Percentiles rank a stretch among this genome's conserved stretches.
These are phyloP conservation scores for Acleris literana DNA, from an alignment of 2,888 invertebrate species.

Conservation along the genomic window DNA sequence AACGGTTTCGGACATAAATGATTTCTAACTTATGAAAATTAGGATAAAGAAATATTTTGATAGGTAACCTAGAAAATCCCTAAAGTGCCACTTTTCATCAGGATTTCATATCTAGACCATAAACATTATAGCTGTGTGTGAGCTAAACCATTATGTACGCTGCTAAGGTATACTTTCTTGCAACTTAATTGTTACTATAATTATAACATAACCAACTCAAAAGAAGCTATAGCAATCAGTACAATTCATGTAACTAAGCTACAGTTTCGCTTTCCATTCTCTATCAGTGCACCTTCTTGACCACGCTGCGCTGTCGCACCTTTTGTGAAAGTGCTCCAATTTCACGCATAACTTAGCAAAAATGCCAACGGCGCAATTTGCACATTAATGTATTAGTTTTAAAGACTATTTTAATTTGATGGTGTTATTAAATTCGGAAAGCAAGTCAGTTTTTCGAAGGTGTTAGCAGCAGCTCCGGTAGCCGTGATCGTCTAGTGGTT, in stretches of 20 bases:
- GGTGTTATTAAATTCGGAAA: neutral
- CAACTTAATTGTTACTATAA: neutral
- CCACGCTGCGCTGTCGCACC: constrained; percentile 6
- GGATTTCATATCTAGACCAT: no score
- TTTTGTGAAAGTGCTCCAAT: constrained; percentile 30
- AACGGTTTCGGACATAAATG: no score
- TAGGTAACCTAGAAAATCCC: no score
- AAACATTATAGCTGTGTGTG: no score
- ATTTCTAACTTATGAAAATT: no score
- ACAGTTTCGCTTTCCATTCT: neutral
- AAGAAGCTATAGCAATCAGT: neutral
- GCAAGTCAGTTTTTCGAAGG: constrained; percentile 16
- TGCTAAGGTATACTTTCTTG: neutral
- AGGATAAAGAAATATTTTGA: no score
- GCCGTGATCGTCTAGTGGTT: constrained; percentile 90
- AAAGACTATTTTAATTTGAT: constrained; percentile 12
- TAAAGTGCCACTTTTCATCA: no score
- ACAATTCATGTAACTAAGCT: neutral
- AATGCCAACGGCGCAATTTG: constrained; percentile 5
- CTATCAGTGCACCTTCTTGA: neutral
- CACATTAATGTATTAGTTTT: constrained; percentile 2
- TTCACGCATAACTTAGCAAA: constrained; percentile 21
- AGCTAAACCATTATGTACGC: neutral
- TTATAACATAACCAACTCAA: neutral
- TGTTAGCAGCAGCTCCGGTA: constrained; percentile 60